Conservation (phyloP, 2,113 vertebrate genomes). For the Tachuris rubrigastra region DNA sequence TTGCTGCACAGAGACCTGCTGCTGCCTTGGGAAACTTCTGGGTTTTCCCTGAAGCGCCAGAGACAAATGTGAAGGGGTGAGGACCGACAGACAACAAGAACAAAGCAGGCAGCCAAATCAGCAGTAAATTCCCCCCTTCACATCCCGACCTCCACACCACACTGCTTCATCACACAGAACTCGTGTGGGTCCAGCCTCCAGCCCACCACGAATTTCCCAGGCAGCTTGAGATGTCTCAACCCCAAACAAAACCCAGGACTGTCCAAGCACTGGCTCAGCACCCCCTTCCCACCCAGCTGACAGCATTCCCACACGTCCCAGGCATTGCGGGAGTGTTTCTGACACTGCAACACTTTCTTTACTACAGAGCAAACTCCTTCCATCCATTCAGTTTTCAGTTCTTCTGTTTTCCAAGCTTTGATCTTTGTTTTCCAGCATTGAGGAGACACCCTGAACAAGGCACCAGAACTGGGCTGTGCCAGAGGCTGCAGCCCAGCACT, state of each 20-base stretch:
- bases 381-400: background rate
- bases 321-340: background rate
- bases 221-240: background rate
- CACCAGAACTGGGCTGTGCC: background rate
- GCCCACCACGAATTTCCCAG: background rate
- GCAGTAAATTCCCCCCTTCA: accelerated
- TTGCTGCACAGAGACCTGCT: background rate
- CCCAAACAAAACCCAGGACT: background rate
- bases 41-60: background rate
- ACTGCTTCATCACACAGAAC: background rate
- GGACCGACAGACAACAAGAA: background rate
- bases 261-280: background rate
- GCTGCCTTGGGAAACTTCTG: background rate
- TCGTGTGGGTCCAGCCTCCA: accelerated
- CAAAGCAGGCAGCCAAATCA: background rate
- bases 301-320: accelerated
- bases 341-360: background rate
- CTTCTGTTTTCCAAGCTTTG: background rate
- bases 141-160: background rate
- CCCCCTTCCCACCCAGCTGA: accelerated
- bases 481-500: constrained; percentile 68
- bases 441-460: background rate
- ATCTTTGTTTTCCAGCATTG: background rate
- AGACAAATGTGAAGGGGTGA: background rate
- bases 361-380: background rate